Evolutionary conservation across 2,888 invertebrate species (phyloP), one percentile per base, ranked within the genome.

Genomic region (Amiota minor): DNA sequence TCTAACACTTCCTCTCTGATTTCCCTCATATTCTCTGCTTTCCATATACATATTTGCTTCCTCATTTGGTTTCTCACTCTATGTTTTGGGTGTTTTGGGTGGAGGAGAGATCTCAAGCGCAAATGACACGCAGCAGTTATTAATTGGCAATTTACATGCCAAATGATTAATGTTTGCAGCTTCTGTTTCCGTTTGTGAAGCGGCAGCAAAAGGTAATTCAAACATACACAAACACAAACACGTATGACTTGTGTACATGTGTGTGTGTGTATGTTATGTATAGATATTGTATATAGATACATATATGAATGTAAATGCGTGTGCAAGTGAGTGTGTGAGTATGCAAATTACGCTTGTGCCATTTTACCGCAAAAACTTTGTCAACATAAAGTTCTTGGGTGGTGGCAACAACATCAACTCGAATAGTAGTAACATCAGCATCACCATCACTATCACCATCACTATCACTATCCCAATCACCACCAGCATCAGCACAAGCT

Each of bases 131-230:
- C 80, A 85, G 84, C 85, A 84, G 85, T 84, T 83, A 84, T 86
- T 85, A 85, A 86, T 85, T 85, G 85, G 83, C 86, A 85, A 86
- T 85, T 86, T 85, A 83, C 84, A 85, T 85, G 83, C 79, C 80
- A 78, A 81, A 85, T 85, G 86, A 85, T 85, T 86, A 86, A 85
- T 86, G 81, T 78, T 78, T 72, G 77, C 75, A 55, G 55, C 18
- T 53, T n/a, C 18, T 50, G 50, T 14, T 56, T 56, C 68, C 53
- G 53, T 45, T 71, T 45, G 35, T n/a, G 70, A 65, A 47, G 65
- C n/a, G 23, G 23, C 11, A 45, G 65, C 59, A 59, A 59, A 46
- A 65, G 65, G 46, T 53, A 68, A 53, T 20, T 16, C 18, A 59
- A 82, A 83, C 82, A 81, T 14, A 80, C 79, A 80, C 75, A 12